A percentile compares a stretch with the other conserved stretches of the same genome.
Evolutionary conservation across 2,113 vertebrate species (phyloP).

Genomic region (Calidris pygmaea): DNA sequence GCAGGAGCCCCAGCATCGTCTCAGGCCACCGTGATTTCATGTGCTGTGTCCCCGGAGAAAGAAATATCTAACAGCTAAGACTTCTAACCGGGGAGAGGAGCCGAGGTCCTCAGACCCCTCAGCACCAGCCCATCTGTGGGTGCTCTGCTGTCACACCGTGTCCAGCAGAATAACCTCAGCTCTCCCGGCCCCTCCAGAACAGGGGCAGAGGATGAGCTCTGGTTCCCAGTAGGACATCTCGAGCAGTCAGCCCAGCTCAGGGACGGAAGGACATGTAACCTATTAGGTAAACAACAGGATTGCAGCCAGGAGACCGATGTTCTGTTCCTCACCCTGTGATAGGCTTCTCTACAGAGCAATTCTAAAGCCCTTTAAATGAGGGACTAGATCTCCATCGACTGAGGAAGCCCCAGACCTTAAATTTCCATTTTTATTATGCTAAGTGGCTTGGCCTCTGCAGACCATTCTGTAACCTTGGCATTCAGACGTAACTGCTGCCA

Average conservation of each 20-base stretch:
- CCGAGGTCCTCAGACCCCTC: neutral
- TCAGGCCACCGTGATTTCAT: neutral
- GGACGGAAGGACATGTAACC: neutral
- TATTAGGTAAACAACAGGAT: neutral
- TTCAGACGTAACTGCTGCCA: neutral
- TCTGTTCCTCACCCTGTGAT: neutral
- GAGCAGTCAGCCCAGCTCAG: neutral
- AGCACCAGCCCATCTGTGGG: neutral
- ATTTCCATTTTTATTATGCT: neutral
- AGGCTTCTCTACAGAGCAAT: neutral
- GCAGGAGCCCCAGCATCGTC: neutral
- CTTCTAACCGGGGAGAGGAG: neutral
- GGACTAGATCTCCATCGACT: neutral
- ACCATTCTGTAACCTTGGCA: neutral
- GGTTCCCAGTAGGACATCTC: neutral
- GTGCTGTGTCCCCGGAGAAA: neutral
- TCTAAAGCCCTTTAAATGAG: neutral
- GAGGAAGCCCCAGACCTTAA: neutral
- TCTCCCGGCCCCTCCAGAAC: neutral
- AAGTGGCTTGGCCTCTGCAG: neutral
- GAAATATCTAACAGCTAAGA: neutral
- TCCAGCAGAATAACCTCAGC: neutral
- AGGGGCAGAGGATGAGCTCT: neutral
- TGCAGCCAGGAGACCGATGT: neutral
- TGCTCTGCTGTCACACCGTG: fast-evolving